Evolutionary conservation across 2,888 invertebrate genomes (phyloP), one percentile per base, ranked within the genome.

Genomic region (Lutraria lutraria): DNA sequence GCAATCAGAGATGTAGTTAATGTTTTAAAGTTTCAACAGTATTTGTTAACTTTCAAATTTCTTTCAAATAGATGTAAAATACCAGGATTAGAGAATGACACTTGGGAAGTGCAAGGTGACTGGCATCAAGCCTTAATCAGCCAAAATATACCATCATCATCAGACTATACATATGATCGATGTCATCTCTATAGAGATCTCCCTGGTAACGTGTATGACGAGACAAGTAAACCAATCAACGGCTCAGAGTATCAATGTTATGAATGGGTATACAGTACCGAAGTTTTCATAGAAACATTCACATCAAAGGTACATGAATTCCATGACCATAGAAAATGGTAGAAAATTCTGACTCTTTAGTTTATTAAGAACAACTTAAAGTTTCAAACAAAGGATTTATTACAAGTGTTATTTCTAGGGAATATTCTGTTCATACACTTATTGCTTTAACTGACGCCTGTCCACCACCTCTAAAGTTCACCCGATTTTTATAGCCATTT

Each of bases 221-320:
- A 86, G 54, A 15, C 31, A 6, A 88, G 81, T n/a, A 34, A 56
- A 52, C 89, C 87, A 13, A 15, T 87, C 43, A 90, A 89, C 54
- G 84, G 56, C 6, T 82, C 68, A 0, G 53, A 85, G 34, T 60
- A 83, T n/a, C 34, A 83, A 83, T 93, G 93, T 83, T 80, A 85
- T 19, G 90, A 92, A 76, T 94, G 94, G 94, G 93, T 93, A 0
- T 94, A 94, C 83, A 90, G 89, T 63, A 90, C 52, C 56, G 87
- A 87, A 0, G 91, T 92, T 1, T 94, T 93, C 82, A n/a, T 83
- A 1, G 92, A 92, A 85, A 92, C 94, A 29, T 93, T 92, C 81
- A 89, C 94, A 63, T 92, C 93, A 54, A 88, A 91, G 88, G 93
- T 93, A 15, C 21, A 56, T 16, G 15, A 43, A 43, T 43, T 43